Percentiles rank a stretch among this genome's conserved stretches.
Conservation (phyloP, 2,113 vertebrate species). For the Halichoerus grypus region DNA sequence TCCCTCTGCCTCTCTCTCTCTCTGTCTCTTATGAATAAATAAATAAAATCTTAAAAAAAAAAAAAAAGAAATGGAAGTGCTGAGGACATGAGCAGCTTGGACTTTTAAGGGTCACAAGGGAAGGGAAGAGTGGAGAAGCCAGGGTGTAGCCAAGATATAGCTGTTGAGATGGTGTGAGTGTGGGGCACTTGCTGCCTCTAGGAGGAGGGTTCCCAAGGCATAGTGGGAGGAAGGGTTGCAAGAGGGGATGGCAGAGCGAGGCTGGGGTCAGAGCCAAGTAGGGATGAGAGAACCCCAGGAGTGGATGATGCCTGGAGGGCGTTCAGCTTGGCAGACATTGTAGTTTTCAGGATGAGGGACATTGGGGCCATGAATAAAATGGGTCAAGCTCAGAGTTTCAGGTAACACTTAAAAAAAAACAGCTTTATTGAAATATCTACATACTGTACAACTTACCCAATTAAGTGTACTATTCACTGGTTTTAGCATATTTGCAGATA, state of each 20-base stretch:
- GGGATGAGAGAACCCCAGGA: not conserved
- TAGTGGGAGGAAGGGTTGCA: not conserved
- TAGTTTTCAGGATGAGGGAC: not conserved
- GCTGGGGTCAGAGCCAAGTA: not conserved
- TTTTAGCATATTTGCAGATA: not conserved
- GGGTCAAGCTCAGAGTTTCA: not conserved
- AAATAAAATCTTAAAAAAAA: too few species aligned
- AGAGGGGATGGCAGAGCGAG: not conserved
- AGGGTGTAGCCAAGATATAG: not conserved
- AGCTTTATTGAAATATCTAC: not conserved
- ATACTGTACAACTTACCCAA: not conserved
- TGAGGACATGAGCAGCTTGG: not conserved
- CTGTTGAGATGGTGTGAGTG: not conserved
- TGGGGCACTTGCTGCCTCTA: not conserved
- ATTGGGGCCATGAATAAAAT: not conserved
- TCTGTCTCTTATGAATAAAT: too few species aligned
- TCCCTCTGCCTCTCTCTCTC: too few species aligned
- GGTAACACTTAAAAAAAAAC: not conserved
- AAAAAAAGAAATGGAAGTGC: not conserved
- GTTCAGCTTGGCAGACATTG: not conserved
- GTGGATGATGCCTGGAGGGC: not conserved
- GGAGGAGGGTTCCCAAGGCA: not conserved
- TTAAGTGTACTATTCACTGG: not conserved
- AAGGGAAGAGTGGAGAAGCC: not conserved
- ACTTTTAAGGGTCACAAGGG: not conserved